These are phyloP conservation scores for Eonycteris spelaea DNA, from an alignment of 2,113 vertebrate species.

Conservation along the genomic window DNA sequence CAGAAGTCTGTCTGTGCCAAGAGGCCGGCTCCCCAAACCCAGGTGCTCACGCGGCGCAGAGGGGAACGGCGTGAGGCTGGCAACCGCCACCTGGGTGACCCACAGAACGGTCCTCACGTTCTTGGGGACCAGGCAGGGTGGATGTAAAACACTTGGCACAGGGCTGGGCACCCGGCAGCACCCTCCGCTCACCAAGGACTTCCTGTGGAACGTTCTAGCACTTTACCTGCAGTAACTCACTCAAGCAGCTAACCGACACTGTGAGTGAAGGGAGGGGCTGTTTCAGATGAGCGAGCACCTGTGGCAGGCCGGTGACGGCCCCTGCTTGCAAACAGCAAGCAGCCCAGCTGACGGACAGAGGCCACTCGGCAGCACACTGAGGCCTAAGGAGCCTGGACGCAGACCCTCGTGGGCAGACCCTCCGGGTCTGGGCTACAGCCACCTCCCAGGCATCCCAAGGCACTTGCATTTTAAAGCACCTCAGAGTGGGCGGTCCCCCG, in stretches of 20 bases:
- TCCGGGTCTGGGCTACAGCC: neutral
- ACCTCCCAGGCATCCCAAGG: no score
- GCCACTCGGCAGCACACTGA: rapidly evolving
- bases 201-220: rapidly evolving
- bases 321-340: rapidly evolving
- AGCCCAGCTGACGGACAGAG: no score
- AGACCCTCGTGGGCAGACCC: neutral
- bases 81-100: no score
- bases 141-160: rapidly evolving
- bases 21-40: neutral
- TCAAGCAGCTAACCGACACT: rapidly evolving
- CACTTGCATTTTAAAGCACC: neutral
- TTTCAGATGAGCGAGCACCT: rapidly evolving
- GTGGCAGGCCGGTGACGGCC: neutral
- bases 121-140: rapidly evolving
- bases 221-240: rapidly evolving
- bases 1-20: neutral
- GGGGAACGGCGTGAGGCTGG: rapidly evolving
- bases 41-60: rapidly evolving
- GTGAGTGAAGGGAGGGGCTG: neutral
- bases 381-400: neutral
- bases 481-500: rapidly evolving
- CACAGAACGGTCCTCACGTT: rapidly evolving
- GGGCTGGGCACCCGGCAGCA: rapidly evolving
- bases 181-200: no score